These are phyloP conservation scores for Larimichthys polyactis DNA, from an alignment of 2,113 vertebrate species.

Conservation along the genomic window DNA sequence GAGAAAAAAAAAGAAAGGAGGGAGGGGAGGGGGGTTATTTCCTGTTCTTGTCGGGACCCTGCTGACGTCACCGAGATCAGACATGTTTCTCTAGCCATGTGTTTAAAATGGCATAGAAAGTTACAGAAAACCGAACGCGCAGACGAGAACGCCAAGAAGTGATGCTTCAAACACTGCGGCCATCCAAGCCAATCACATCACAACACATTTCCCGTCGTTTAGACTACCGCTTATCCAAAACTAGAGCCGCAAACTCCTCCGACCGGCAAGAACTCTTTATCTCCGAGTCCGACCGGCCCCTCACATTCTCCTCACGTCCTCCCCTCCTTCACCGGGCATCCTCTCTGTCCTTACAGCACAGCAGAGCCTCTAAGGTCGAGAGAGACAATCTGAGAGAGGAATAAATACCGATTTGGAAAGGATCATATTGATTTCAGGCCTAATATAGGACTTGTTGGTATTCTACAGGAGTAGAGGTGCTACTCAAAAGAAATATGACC, in stretches of 20 bases:
- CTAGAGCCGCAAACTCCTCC: slow-evolving; percentile 33
- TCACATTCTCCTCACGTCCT: slow-evolving; percentile 69
- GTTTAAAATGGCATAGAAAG: slow-evolving; percentile 42
- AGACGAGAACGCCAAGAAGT: neutral
- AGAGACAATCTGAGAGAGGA: slow-evolving; percentile 62
- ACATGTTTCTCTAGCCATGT: slow-evolving; percentile 45
- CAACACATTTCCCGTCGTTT: neutral
- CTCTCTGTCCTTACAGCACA: slow-evolving; percentile 54
- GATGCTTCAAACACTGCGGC: neutral
- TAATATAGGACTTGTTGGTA: slow-evolving; percentile 57
- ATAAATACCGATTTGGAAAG: slow-evolving; percentile 62
- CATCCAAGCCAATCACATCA: slow-evolving; percentile 3
- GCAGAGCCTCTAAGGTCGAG: slow-evolving; percentile 50
- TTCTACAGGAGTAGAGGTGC: slow-evolving; percentile 45
- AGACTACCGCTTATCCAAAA: slow-evolving; percentile 20
- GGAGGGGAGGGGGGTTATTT: slow-evolving; percentile 43
- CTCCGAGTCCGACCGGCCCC: slow-evolving; percentile 26
- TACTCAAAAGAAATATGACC: slow-evolving; percentile 37
- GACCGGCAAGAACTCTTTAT: slow-evolving; percentile 31
- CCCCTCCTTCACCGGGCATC: slow-evolving; percentile 52
- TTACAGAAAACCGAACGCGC: slow-evolving; percentile 20
- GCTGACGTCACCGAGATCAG: slow-evolving; percentile 62
- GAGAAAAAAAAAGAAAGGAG: neutral
- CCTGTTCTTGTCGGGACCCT: slow-evolving; percentile 56
- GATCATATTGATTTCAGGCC: slow-evolving; percentile 66